A percentile compares a stretch with the other conserved stretches of the same genome.
These are phyloP conservation scores for Aporophyla nigra DNA, from an alignment of 2,888 invertebrate genomes.

Conservation along the genomic window DNA sequence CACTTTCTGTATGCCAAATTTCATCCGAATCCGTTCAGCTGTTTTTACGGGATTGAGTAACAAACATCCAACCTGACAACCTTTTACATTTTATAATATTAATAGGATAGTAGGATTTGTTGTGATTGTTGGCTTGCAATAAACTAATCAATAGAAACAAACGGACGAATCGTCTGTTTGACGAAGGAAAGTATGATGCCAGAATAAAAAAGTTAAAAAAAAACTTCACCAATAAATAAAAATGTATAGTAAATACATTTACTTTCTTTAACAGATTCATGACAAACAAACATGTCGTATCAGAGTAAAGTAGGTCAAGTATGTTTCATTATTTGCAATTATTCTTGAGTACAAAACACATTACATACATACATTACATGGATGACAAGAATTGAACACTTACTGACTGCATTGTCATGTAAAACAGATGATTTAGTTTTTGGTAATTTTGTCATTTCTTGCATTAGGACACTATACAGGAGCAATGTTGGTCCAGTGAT, in stretches of 20 bases:
- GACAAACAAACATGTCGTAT: constrained; percentile 27
- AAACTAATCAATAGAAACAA: neutral
- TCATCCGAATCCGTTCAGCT: no score
- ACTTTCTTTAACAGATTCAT: constrained; percentile 10
- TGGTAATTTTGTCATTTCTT: constrained; percentile 7
- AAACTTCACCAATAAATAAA: no score
- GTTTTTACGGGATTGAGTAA: no score
- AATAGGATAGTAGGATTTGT: neutral
- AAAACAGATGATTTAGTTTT: neutral
- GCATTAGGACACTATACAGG: neutral
- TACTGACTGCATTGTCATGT: constrained; percentile 14
- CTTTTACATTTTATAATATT: neutral
- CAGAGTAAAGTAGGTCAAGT: constrained; percentile 40
- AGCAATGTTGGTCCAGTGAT: no score
- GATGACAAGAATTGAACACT: constrained; percentile 17
- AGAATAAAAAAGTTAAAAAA: neutral
- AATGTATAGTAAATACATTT: neutral
- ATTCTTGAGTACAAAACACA: constrained; percentile 28
- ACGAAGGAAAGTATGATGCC: no score
- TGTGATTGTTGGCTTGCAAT: neutral
- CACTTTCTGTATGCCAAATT: no score
- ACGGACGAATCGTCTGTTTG: neutral
- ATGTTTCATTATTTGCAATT: constrained; percentile 31
- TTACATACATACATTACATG: neutral
- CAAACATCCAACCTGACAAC: no score